phyloP scores from a whole-genome alignment of 2,797 vertebrate genomes.

The Eulemur mongoz region DNA sequence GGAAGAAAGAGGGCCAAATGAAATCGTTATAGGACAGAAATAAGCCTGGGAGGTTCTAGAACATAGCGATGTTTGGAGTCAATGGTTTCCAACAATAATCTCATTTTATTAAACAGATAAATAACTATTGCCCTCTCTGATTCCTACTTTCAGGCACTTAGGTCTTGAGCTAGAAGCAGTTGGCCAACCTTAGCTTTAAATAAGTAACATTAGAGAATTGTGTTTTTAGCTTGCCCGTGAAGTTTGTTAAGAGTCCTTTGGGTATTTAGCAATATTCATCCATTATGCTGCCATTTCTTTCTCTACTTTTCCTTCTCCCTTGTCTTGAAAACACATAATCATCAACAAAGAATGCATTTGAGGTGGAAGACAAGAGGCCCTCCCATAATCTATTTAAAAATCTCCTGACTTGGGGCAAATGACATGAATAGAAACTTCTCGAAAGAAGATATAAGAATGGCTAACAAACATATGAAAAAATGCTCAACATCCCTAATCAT shows the following conservation, averaged over 20 bases:
- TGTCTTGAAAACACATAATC: constrained; percentile 57
- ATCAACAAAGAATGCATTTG: constrained; percentile 46
- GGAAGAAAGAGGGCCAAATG: not conserved
- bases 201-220: constrained; percentile 24
- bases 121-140: constrained; percentile 11
- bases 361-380: not conserved
- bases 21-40: constrained; percentile 27
- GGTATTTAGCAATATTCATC: constrained; percentile 8
- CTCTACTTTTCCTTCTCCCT: constrained; percentile 17
- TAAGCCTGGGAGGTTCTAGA: constrained; percentile 46
- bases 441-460: too few species aligned
- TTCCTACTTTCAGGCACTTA: constrained; percentile 15
- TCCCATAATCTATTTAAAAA: constrained; percentile 60
- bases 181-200: constrained; percentile 38
- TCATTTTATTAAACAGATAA: constrained; percentile 24
- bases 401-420: constrained; percentile 44
- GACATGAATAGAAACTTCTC: too few species aligned
- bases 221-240: constrained; percentile 22
- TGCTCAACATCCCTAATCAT: too few species aligned
- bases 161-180: not conserved
- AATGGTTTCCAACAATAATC: constrained; percentile 34
- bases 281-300: constrained; percentile 36
- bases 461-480: too few species aligned
- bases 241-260: constrained; percentile 11
- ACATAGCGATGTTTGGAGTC: constrained; percentile 5